Percentiles rank a stretch among this genome's conserved stretches.
These are phyloP conservation scores for Neodon shergylaensis DNA, from an alignment of 2,113 vertebrate species.

Conservation along the genomic window DNA sequence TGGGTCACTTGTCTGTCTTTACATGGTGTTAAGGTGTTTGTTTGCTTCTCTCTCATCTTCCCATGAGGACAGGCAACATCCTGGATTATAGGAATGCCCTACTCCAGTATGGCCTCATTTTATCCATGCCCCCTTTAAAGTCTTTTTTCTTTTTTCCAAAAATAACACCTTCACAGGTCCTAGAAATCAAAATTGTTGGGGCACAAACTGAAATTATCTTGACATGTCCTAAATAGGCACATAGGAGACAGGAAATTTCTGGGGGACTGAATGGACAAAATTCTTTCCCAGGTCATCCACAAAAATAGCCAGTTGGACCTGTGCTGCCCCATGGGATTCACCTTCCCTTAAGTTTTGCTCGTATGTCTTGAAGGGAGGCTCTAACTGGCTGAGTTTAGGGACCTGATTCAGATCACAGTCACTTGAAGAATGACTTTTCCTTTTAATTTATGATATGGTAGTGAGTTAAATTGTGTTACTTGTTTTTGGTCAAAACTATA, in stretches of 20 bases:
- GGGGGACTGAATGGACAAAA: background rate
- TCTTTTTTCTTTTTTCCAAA: background rate
- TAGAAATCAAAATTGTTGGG: background rate
- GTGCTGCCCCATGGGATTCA: background rate
- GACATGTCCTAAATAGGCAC: background rate
- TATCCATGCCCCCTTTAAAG: background rate
- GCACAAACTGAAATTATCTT: background rate
- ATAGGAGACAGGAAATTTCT: background rate
- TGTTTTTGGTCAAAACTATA: background rate
- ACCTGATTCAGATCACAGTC: background rate
- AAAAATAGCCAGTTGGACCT: background rate
- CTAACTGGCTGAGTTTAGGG: background rate
- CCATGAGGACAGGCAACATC: background rate
- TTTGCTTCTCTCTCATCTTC: background rate
- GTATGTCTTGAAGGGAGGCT: background rate
- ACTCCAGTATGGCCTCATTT: background rate
- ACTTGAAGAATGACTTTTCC: background rate
- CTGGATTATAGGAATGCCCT: background rate
- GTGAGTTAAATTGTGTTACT: background rate
- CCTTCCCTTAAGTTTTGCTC: background rate
- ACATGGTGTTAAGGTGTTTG: background rate
- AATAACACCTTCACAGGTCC: background rate
- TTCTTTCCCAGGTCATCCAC: background rate
- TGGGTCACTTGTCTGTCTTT: background rate
- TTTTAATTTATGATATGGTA: background rate